Conservation (phyloP, 1,140 invertebrate species). For the Spodoptera frugiperda region DNA sequence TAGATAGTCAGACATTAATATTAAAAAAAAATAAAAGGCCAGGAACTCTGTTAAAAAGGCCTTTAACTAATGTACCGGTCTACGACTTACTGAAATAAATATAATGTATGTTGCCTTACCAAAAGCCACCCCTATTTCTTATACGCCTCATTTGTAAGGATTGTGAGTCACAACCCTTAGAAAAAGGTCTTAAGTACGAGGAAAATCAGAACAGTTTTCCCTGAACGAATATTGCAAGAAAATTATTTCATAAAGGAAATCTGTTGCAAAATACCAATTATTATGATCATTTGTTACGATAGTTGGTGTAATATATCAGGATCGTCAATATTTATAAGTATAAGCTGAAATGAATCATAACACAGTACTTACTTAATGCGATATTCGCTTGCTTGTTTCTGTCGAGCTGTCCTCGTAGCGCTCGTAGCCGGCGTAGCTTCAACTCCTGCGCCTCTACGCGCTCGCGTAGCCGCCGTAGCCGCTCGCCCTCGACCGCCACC, state of each 20-base stretch:
- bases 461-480: conserved; percentile 94
- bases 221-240: background rate
- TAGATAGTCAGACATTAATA: too few relatives aligned
- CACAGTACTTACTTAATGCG: conserved; percentile 93
- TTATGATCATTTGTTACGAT: conserved; percentile 5
- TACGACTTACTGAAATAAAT: conserved; percentile 7
- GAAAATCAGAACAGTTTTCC: conserved; percentile 31
- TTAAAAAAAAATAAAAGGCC: too few relatives aligned
- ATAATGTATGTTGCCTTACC: background rate
- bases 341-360: conserved; percentile 2
- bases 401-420: conserved; percentile 96
- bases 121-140: conserved; percentile 9
- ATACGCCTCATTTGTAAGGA: conserved; percentile 27
- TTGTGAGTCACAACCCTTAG: conserved; percentile 12
- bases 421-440: conserved; percentile 95
- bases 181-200: conserved; percentile 28
- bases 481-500: conserved; percentile 94
- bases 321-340: background rate
- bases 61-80: too few relatives aligned
- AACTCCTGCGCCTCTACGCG: conserved; percentile 97
- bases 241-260: conserved; percentile 21
- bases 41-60: too few relatives aligned
- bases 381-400: conserved; percentile 96
- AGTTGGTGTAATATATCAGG: background rate
- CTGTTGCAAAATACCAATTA: conserved; percentile 3